Percentiles rank a stretch among this genome's conserved stretches.
phyloP scores from a whole-genome alignment of 2,797 vertebrate species.

The Anabas testudineus region DNA sequence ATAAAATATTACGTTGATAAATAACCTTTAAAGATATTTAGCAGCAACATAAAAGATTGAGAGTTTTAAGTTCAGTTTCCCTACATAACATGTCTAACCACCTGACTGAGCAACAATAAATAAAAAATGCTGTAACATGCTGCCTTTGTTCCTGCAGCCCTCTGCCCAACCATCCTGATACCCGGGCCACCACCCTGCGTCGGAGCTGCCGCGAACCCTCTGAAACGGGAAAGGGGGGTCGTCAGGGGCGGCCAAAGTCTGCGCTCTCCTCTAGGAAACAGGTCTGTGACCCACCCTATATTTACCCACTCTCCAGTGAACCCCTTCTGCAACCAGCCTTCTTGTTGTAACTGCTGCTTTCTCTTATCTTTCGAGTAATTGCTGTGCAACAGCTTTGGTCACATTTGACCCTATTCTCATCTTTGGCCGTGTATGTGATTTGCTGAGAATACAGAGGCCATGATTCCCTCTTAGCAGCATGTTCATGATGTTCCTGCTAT shows the following conservation, averaged over 20 bases:
- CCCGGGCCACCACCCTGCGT: conserved; percentile 68
- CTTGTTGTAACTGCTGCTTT: conserved; percentile 2
- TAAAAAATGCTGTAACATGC: neutral
- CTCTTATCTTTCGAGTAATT: conserved; percentile 33
- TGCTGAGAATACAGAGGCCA: conserved; percentile 19
- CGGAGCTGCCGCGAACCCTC: conserved; percentile 73
- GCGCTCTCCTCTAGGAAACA: conserved; percentile 86
- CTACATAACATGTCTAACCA: neutral
- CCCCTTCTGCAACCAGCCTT: neutral
- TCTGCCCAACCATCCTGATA: conserved; percentile 73
- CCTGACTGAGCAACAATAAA: neutral
- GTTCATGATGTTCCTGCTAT: conserved; percentile 36
- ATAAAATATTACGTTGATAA: neutral
- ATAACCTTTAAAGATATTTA: neutral
- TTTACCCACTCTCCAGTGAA: neutral
- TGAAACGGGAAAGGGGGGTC: conserved; percentile 53
- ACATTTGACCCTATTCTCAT: conserved; percentile 33
- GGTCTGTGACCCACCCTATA: conserved; percentile 69
- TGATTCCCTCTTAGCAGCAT: conserved; percentile 32
- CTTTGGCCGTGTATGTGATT: conserved; percentile 19
- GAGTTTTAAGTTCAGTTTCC: neutral
- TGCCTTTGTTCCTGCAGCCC: conserved; percentile 59
- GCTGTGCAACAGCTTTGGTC: conserved; percentile 28
- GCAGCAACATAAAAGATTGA: neutral
- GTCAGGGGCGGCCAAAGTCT: conserved; percentile 71